Evolutionary conservation across 1,140 invertebrate genomes (phyloP).

Genomic region (Drosophila parabipectinata): DNA sequence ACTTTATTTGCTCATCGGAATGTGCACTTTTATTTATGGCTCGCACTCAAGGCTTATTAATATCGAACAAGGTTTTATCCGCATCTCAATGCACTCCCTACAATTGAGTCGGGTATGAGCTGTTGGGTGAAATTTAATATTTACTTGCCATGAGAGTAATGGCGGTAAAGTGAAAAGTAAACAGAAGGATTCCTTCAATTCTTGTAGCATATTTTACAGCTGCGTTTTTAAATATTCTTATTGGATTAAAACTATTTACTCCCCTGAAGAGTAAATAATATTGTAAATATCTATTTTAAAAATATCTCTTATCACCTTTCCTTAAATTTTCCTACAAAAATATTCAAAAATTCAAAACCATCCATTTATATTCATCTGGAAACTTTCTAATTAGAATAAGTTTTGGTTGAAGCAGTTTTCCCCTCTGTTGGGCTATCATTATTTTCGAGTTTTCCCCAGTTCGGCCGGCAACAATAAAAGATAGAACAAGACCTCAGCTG

Average conservation of each 20-base stretch:
- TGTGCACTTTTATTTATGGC: conserved; percentile 56
- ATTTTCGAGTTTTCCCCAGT: conserved; percentile 31
- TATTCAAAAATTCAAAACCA: conserved; percentile 16
- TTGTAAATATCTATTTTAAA: no score
- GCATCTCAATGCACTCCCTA: conserved; percentile 32
- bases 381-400: conserved; percentile 55
- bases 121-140: conserved; percentile 43
- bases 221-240: neutral
- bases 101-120: conserved; percentile 36
- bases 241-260: neutral
- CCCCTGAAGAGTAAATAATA: neutral
- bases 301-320: no score
- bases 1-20: conserved; percentile 58
- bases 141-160: conserved; percentile 28
- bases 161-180: neutral
- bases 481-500: conserved; percentile 47
- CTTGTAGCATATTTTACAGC: conserved; percentile 50
- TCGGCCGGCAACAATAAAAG: conserved; percentile 20
- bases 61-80: conserved; percentile 41
- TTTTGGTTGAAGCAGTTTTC: conserved; percentile 20
- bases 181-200: neutral
- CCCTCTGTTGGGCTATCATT: conserved; percentile 43
- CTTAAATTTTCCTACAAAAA: neutral
- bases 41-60: conserved; percentile 64
- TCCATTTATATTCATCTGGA: conserved; percentile 5